phyloP scores from a whole-genome alignment of 2,113 vertebrate species.

The Gopherus evgoodei region DNA sequence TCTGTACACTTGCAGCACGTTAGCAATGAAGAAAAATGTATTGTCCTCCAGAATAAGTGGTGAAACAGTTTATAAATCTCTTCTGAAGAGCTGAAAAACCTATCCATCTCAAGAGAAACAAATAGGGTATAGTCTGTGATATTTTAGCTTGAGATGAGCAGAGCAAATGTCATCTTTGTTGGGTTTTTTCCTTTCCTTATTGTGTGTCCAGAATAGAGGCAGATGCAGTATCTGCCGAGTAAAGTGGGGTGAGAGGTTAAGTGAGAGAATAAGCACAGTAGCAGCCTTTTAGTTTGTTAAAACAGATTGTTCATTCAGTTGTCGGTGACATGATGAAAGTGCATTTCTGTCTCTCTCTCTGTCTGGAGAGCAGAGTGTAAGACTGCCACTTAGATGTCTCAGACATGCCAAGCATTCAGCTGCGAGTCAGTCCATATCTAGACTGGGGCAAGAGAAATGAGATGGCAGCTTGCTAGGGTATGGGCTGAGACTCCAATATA shows the following conservation, averaged over 20 bases:
- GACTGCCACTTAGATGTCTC: constrained; percentile 16
- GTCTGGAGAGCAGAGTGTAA: background rate
- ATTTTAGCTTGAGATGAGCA: fast-evolving
- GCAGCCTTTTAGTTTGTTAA: constrained; percentile 8
- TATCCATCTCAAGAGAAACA: background rate
- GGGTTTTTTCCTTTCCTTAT: constrained; percentile 14
- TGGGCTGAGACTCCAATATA: fast-evolving
- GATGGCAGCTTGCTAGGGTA: fast-evolving
- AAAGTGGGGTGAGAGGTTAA: constrained; percentile 52
- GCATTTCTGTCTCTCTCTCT: background rate
- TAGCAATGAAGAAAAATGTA: background rate
- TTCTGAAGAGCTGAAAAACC: constrained; percentile 28
- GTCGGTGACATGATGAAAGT: background rate
- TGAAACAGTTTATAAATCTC: constrained; percentile 7
- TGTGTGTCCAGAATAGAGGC: constrained; percentile 14
- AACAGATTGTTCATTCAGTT: constrained; percentile 57
- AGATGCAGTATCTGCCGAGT: background rate
- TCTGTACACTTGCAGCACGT: background rate
- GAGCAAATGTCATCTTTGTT: constrained; percentile 11
- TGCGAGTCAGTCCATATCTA: background rate
- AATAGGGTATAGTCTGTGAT: background rate
- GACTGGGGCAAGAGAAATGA: background rate
- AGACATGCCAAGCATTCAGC: constrained; percentile 1
- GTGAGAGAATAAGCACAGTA: constrained; percentile 40
- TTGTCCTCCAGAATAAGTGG: background rate